A percentile compares a stretch with the other conserved stretches of the same genome.
These are phyloP conservation scores for Alouatta palliata DNA, from an alignment of 2,113 vertebrate species.

Conservation along the genomic window DNA sequence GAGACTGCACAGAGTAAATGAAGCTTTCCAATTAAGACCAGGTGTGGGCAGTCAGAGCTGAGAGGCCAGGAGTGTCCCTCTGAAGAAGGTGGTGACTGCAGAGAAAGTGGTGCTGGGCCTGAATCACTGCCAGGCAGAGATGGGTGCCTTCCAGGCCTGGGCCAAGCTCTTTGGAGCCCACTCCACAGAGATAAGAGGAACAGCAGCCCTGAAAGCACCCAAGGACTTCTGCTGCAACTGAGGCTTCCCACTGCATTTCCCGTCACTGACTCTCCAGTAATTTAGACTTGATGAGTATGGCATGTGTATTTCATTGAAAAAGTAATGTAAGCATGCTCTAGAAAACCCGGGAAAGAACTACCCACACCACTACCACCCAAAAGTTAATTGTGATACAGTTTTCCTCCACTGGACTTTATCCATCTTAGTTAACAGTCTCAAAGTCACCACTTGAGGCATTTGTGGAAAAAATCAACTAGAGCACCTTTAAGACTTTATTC, in stretches of 20 bases:
- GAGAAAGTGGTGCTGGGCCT: neutral
- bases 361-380: neutral
- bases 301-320: neutral
- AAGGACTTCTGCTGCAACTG: neutral
- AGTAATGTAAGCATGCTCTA: neutral
- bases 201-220: neutral
- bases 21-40: neutral
- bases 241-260: neutral
- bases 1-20: neutral
- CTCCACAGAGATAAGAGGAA: accelerated
- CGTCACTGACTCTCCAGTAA: neutral
- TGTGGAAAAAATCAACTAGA: neutral
- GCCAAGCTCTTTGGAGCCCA: neutral
- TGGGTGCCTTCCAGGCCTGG: neutral
- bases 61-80: neutral
- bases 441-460: neutral
- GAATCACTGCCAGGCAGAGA: neutral
- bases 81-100: neutral
- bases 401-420: neutral
- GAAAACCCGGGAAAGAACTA: neutral
- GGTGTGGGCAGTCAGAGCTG: neutral
- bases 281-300: neutral
- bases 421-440: neutral
- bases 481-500: neutral
- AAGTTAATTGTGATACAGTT: neutral